phyloP scores from a whole-genome alignment of 2,113 vertebrate genomes.

The Caretta caretta region DNA sequence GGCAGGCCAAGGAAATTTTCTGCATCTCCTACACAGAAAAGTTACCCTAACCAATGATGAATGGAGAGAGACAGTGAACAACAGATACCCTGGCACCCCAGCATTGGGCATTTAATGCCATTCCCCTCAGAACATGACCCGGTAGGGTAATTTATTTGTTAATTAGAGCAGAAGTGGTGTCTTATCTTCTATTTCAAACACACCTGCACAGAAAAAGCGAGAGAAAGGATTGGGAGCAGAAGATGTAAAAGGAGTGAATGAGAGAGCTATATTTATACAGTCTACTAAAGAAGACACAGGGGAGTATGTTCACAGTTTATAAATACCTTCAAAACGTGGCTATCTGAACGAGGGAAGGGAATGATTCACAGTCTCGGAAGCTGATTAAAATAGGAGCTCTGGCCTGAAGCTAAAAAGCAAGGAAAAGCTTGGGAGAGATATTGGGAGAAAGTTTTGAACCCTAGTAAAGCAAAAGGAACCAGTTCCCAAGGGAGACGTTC shows the following conservation, averaged over 20 bases:
- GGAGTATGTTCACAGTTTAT: slow-evolving; percentile 35
- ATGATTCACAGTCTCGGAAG: slow-evolving; percentile 44
- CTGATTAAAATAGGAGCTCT: slow-evolving; percentile 22
- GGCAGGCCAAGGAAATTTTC: neutral
- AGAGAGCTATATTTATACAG: neutral
- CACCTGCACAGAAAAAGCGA: accelerated
- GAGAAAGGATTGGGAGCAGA: neutral
- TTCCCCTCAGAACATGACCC: neutral
- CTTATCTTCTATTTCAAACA: neutral
- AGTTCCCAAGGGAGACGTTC: neutral
- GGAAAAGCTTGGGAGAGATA: neutral
- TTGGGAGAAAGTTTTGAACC: neutral
- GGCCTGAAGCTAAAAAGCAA: neutral
- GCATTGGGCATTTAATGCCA: neutral
- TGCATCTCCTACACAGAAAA: neutral
- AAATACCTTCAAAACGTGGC: slow-evolving; percentile 65
- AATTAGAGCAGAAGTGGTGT: neutral
- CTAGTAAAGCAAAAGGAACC: accelerated
- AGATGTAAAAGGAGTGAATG: neutral
- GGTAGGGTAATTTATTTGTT: neutral
- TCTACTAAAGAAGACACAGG: slow-evolving; percentile 1
- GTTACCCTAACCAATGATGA: neutral
- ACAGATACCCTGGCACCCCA: neutral
- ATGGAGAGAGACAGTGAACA: neutral
- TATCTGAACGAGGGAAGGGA: neutral